Percentiles rank a stretch among this genome's conserved stretches.
Conservation (phyloP, 1,140 invertebrate species). For the Bombus terrestris region DNA sequence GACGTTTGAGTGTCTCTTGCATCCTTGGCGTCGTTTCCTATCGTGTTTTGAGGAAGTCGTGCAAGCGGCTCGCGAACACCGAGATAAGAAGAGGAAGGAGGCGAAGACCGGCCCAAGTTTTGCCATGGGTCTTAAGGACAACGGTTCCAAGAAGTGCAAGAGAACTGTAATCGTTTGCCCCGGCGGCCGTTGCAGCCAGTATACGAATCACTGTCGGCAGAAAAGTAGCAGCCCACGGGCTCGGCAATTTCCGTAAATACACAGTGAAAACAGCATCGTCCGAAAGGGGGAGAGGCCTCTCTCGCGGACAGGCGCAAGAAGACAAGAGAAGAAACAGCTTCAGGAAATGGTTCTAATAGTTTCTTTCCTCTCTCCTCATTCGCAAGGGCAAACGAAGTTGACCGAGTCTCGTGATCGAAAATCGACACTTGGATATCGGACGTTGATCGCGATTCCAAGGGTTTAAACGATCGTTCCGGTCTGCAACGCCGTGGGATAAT, state of each 20-base stretch:
- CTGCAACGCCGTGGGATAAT: constrained; percentile 19
- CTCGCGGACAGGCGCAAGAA: constrained; percentile 35
- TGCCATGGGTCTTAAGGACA: constrained; percentile 73
- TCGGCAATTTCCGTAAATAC: constrained; percentile 82
- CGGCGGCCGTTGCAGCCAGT: constrained; percentile 65
- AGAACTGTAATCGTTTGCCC: constrained; percentile 71
- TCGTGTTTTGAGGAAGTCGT: constrained; percentile 65
- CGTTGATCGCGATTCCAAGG: background rate
- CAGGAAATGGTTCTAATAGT: constrained; percentile 50
- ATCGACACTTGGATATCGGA: background rate
- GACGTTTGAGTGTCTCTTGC: background rate
- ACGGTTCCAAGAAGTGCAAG: constrained; percentile 76
- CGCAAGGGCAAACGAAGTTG: background rate
- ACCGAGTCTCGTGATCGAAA: background rate
- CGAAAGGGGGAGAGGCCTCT: background rate
- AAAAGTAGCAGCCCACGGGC: constrained; percentile 76
- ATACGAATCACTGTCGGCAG: constrained; percentile 78
- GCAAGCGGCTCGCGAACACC: constrained; percentile 26
- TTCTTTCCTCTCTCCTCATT: background rate
- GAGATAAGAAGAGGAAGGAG: constrained; percentile 67
- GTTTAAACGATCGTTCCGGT: background rate
- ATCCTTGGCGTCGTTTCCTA: constrained; percentile 38
- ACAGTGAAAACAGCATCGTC: constrained; percentile 75
- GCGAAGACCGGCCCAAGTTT: constrained; percentile 60
- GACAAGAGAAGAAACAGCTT: constrained; percentile 17